Evolutionary conservation across 2,888 invertebrate species (phyloP), one percentile per base, ranked within the genome.

Genomic region (Zonitis immaculata): DNA sequence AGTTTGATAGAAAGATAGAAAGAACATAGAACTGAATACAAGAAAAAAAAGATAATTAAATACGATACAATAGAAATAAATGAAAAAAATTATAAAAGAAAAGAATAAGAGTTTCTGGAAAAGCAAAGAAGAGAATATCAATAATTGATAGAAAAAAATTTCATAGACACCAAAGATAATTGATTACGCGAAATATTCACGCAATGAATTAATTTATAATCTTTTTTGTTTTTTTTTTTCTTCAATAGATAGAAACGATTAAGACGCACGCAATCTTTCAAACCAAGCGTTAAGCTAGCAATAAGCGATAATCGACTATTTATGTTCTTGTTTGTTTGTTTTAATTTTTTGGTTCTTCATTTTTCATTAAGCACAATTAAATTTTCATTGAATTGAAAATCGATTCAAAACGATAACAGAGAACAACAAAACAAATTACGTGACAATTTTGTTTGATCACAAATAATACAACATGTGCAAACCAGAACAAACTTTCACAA

Each of bases 251-350:
- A n/a, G n/a, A 27, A 22, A 44, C 44, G 28, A 12, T 44, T 44
- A 26, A 27, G 25, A 44, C 44, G 44, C 44, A 44, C 44, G 44
- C 44, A 26, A 44, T 27, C 44, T 44, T 44, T 44, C 44, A 44
- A 44, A 44, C 35, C 44, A 44, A 44, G 44, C 44, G 14, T 28
- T 28, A 44, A 44, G 44, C 44, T 26, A 44, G 44, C 44, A 18
- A 16, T 4, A 27, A 44, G 44, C 44, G 44, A 12, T 28, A 26
- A 16, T 28, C 44, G 26, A 28, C 27, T 44, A 28, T 28, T n/a
- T n/a, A n/a, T n/a, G n/a, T n/a, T n/a, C n/a, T n/a, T n/a, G n/a
- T n/a, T n/a, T n/a, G n/a, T n/a, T n/a, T n/a, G n/a, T n/a, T n/a
- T n/a, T n/a, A n/a, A n/a, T n/a, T n/a, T n/a, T n/a, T n/a, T n/a